A percentile compares a stretch with the other conserved stretches of the same genome.
These are phyloP conservation scores for Anniella stebbinsi DNA, from an alignment of 2,797 vertebrate genomes.

Conservation along the genomic window DNA sequence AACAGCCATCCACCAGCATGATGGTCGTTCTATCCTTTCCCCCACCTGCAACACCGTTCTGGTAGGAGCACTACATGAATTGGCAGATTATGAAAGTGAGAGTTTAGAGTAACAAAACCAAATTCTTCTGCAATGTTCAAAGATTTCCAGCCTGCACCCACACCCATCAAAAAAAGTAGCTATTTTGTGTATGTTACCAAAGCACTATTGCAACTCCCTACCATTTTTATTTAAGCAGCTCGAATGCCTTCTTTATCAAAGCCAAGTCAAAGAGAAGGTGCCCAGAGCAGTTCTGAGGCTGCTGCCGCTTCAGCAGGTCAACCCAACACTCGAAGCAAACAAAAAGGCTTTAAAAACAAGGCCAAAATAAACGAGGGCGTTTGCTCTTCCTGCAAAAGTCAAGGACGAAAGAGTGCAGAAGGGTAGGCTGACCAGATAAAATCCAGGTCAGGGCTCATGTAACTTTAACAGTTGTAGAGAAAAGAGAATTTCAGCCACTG, in stretches of 20 bases:
- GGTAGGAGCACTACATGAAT: neutral
- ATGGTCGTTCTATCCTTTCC: neutral
- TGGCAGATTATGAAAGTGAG: constrained; percentile 33
- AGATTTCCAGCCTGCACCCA: constrained; percentile 11
- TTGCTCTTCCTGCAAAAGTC: constrained; percentile 23
- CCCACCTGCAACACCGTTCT: neutral
- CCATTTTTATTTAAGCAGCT: constrained; percentile 1
- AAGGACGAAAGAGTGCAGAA: too few species aligned
- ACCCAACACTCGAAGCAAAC: neutral
- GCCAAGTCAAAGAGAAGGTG: constrained; percentile 34
- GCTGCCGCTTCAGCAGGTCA: constrained; percentile 36
- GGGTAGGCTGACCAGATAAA: too few species aligned
- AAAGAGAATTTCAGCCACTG: too few species aligned
- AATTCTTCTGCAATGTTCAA: constrained; percentile 48
- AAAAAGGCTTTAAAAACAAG: constrained; percentile 20
- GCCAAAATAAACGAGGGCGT: constrained; percentile 43
- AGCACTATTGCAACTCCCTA: constrained; percentile 41
- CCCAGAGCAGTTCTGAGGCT: neutral
- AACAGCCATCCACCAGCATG: neutral
- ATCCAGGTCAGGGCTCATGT: too few species aligned
- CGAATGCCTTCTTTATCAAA: constrained; percentile 41
- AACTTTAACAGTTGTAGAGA: too few species aligned
- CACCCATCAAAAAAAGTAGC: neutral
- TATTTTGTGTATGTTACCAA: constrained; percentile 31
- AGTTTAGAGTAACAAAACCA: constrained; percentile 27